Conservation (phyloP, 2,797 vertebrate genomes). For the Psittacula echo region DNA sequence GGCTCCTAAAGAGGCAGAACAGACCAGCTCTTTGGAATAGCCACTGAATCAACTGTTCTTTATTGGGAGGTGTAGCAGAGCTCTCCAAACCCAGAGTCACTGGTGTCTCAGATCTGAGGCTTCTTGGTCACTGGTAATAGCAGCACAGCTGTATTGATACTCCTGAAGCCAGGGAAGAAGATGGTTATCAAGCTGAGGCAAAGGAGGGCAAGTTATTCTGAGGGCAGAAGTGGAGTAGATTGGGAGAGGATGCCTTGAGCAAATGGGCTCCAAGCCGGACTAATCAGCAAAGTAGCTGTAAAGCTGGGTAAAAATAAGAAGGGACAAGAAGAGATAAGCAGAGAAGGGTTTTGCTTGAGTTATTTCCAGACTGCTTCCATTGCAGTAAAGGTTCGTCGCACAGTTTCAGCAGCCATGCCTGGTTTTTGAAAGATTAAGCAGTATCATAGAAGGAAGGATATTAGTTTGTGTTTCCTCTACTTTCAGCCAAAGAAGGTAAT, state of each 20-base stretch:
- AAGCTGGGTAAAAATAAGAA: neutral
- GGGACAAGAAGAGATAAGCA: neutral
- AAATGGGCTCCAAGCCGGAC: neutral
- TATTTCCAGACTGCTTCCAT: neutral
- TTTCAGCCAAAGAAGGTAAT: slow-evolving; percentile 15
- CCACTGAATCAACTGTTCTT: neutral
- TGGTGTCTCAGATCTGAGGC: neutral
- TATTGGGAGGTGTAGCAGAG: neutral
- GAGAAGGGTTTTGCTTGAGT: neutral
- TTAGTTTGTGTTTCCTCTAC: slow-evolving; percentile 21
- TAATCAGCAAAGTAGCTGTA: neutral
- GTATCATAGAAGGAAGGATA: neutral
- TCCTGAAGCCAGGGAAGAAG: neutral
- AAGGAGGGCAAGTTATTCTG: neutral
- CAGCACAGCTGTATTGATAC: neutral
- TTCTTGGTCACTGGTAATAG: neutral
- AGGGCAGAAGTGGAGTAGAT: neutral
- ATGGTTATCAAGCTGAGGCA: neutral
- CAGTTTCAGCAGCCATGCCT: neutral
- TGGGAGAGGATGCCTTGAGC: neutral
- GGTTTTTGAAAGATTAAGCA: slow-evolving; percentile 33
- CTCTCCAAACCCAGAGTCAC: neutral
- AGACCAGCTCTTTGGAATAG: neutral
- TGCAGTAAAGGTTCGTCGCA: neutral
- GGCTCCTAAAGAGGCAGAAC: neutral